A percentile compares a stretch with the other conserved stretches of the same genome.
These are phyloP conservation scores for Amazona guildingii DNA, from an alignment of 2,113 vertebrate species.

Conservation along the genomic window DNA sequence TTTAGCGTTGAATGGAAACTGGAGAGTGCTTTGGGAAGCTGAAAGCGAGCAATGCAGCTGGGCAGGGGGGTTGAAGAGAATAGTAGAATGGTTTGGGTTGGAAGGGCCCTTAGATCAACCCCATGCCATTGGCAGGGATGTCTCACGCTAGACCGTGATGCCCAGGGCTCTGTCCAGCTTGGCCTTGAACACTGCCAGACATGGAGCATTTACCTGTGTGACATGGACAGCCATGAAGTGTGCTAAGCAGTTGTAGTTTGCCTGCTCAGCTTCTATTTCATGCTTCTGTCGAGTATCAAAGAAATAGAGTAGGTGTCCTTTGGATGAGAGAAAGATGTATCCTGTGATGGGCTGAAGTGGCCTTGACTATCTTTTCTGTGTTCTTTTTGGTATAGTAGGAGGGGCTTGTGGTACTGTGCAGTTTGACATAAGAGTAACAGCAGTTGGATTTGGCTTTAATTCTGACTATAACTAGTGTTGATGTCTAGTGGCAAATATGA, in stretches of 20 bases:
- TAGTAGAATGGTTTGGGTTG: neutral
- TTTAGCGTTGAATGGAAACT: neutral
- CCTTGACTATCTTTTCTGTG: neutral
- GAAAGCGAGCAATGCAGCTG: neutral
- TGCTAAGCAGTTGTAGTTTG: neutral
- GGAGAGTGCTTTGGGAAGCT: neutral
- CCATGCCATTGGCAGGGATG: neutral
- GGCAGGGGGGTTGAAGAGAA: neutral
- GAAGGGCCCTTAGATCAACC: neutral
- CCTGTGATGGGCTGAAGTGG: neutral
- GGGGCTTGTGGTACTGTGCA: neutral
- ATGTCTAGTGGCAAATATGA: neutral
- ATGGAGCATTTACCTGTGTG: neutral
- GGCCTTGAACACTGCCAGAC: neutral
- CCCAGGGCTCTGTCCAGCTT: neutral
- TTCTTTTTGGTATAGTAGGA: neutral
- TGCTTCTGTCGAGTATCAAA: neutral
- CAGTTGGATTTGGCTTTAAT: neutral
- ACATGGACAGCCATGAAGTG: neutral
- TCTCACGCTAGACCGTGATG: neutral
- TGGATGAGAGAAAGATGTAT: neutral
- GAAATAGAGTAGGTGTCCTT: neutral
- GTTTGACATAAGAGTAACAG: neutral
- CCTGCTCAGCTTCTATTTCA: neutral
- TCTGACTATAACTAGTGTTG: neutral